Conservation (phyloP, 2,113 vertebrate species). For the Candoia aspera region DNA sequence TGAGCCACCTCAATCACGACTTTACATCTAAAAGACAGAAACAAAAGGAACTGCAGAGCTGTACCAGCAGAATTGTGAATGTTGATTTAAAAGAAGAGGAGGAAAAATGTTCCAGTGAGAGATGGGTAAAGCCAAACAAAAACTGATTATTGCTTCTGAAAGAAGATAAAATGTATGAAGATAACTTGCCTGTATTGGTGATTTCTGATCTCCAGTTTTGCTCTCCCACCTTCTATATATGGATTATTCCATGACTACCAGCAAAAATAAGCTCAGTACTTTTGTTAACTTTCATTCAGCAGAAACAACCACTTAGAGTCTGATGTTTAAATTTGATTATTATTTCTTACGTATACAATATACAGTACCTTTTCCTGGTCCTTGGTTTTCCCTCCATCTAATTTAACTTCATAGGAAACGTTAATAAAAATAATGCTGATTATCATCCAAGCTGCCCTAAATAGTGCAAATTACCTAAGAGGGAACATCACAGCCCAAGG, state of each 20-base stretch:
- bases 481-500: slow-evolving; percentile 63
- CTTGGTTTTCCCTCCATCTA: slow-evolving; percentile 57
- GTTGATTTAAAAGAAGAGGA: slow-evolving; percentile 69
- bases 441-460: slow-evolving; percentile 45
- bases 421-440: slow-evolving; percentile 43
- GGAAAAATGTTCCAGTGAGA: slow-evolving; percentile 63
- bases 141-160: slow-evolving; percentile 17
- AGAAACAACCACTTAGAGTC: slow-evolving; percentile 75
- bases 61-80: slow-evolving; percentile 68
- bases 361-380: slow-evolving; percentile 55
- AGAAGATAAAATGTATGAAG: slow-evolving; percentile 10
- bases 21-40: slow-evolving; percentile 76
- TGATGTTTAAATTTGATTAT: slow-evolving; percentile 61
- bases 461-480: slow-evolving; percentile 59
- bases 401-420: slow-evolving; percentile 48
- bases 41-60: slow-evolving; percentile 65
- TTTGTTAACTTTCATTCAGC: slow-evolving; percentile 69
- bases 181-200: slow-evolving; percentile 34
- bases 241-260: slow-evolving; percentile 62
- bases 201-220: slow-evolving; percentile 23
- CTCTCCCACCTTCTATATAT: slow-evolving; percentile 39
- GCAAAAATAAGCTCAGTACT: slow-evolving; percentile 76
- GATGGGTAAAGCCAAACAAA: slow-evolving; percentile 58
- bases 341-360: slow-evolving; percentile 74
- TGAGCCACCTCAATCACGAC: slow-evolving; percentile 72